Percentiles rank a stretch among this genome's conserved stretches.
Conservation (phyloP, 2,113 vertebrate species). For the Athene cunicularia region DNA sequence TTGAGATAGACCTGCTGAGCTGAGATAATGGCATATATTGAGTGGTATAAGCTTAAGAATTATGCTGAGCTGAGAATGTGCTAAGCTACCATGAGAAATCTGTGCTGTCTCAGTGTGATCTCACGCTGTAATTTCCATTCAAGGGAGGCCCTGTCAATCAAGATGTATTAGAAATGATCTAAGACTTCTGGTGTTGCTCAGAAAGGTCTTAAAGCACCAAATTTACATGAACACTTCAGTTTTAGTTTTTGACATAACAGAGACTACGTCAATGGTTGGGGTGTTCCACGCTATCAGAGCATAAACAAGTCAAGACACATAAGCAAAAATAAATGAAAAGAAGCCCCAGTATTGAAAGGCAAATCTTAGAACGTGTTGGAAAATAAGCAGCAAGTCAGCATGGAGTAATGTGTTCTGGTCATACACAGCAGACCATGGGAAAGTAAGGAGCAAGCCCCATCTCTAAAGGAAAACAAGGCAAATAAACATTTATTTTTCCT, state of each 20-base stretch:
- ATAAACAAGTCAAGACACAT: not conserved
- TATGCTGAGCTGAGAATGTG: not conserved
- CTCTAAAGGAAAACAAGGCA: not conserved
- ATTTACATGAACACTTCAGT: fast-evolving
- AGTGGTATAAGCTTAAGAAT: not conserved
- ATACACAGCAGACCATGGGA: not conserved
- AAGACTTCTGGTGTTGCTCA: not conserved
- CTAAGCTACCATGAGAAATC: constrained; percentile 21
- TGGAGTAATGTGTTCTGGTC: not conserved
- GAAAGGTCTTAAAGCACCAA: not conserved
- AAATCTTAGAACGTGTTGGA: not conserved
- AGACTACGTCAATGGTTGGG: not conserved
- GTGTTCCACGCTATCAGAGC: not conserved
- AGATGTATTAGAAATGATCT: not conserved
- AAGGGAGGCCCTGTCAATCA: not conserved
- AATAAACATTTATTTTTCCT: not conserved
- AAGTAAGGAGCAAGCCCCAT: not conserved
- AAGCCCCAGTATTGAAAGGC: not conserved
- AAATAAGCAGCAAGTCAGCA: not conserved
- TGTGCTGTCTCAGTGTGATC: not conserved
- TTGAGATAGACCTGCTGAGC: not conserved
- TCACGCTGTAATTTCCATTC: not conserved
- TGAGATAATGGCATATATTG: not conserved
- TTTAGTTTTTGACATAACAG: not conserved
- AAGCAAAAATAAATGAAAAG: not conserved